phyloP scores from a whole-genome alignment of 2,797 vertebrate genomes.

The Ficedula albicollis region DNA sequence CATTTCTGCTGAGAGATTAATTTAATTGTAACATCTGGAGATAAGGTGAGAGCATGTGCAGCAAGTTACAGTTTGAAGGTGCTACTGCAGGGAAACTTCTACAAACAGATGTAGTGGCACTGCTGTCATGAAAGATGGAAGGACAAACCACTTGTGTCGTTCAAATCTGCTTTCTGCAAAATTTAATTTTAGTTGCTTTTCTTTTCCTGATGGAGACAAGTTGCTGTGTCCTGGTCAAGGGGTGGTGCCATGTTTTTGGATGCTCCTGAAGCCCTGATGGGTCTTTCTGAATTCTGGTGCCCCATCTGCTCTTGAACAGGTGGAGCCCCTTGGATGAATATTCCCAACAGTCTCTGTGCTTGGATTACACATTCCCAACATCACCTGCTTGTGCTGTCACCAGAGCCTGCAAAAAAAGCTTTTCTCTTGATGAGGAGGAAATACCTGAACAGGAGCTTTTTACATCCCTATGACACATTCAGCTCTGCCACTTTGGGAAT shows the following conservation, averaged over 20 bases:
- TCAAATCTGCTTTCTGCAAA: background rate
- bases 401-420: background rate
- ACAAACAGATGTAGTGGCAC: background rate
- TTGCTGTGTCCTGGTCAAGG: background rate
- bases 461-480: background rate
- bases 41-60: background rate
- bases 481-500: rapidly evolving
- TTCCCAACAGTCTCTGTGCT: background rate
- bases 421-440: background rate
- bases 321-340: background rate
- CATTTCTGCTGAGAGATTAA: background rate
- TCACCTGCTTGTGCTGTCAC: background rate
- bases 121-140: background rate
- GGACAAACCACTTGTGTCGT: rapidly evolving
- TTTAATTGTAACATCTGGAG: background rate
- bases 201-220: background rate
- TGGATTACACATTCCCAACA: background rate
- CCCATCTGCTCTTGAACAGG: background rate
- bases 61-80: background rate
- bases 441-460: background rate
- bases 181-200: background rate
- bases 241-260: background rate
- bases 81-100: background rate
- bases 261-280: background rate
- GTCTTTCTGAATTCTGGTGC: rapidly evolving